Evolutionary conservation across 1,140 invertebrate species (phyloP).

Genomic region (Polypedilum pembai): DNA sequence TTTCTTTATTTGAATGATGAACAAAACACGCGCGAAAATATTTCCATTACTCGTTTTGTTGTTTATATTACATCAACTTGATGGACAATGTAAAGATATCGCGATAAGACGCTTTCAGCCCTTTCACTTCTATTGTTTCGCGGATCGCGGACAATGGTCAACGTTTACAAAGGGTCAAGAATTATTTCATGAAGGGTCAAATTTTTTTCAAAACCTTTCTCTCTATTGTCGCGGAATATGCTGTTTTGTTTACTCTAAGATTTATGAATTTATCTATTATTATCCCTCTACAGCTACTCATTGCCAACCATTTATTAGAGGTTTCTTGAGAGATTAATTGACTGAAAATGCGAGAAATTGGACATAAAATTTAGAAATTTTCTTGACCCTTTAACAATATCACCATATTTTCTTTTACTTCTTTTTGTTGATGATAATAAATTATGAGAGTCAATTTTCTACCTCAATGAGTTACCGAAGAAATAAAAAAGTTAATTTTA

Average conservation of each 20-base stretch:
- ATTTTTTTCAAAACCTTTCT: neutral
- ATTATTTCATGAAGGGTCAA: neutral
- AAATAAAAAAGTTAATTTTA: neutral
- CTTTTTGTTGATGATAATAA: neutral
- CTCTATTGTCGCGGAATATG: neutral
- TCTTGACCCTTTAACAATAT: neutral
- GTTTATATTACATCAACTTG: slow-evolving; percentile 4
- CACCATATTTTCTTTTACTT: neutral
- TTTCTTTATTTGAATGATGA: neutral
- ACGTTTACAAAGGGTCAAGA: neutral
- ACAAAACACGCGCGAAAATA: slow-evolving; percentile 16
- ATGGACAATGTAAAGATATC: neutral
- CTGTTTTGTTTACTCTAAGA: slow-evolving; percentile 11
- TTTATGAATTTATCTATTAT: slow-evolving; percentile 3
- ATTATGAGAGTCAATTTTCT: neutral
- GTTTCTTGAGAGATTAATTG: slow-evolving; percentile 12
- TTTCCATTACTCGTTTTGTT: neutral
- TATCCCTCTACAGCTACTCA: neutral
- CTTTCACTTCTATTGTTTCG: no score
- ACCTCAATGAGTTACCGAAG: neutral
- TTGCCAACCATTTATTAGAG: slow-evolving; percentile 8
- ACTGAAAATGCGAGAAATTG: neutral
- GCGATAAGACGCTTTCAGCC: neutral
- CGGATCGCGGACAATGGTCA: neutral
- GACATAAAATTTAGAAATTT: no score